phyloP scores from a whole-genome alignment of 2,888 invertebrate genomes.

The Drosophila tripunctata region DNA sequence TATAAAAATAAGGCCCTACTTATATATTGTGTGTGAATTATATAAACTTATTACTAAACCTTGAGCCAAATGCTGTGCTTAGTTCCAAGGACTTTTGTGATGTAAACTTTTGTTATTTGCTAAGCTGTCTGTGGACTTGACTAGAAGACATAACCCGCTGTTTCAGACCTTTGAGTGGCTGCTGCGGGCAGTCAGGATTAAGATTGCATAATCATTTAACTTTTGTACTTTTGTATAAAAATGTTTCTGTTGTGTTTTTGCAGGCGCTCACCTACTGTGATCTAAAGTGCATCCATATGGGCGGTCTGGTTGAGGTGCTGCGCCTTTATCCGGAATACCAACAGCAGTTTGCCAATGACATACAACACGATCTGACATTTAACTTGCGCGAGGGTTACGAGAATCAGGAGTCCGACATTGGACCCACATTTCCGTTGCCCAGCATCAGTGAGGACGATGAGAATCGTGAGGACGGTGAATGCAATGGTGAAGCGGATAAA shows the following conservation, averaged over 20 bases:
- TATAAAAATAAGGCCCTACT: background rate
- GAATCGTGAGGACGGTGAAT: conserved; percentile 91
- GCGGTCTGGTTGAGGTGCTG: conserved; percentile 94
- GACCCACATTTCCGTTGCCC: conserved; percentile 88
- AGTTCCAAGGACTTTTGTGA: background rate
- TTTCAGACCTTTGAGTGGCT: background rate
- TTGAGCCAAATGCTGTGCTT: background rate
- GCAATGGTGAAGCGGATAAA: conserved; percentile 97
- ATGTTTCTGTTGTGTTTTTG: background rate
- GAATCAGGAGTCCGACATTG: conserved; percentile 87
- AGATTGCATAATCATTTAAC: conserved; percentile 57
- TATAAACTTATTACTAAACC: background rate
- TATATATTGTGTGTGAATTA: background rate
- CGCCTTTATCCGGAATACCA: conserved; percentile 97
- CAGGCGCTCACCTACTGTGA: conserved; percentile 97
- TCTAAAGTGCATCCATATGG: conserved; percentile 96
- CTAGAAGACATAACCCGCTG: conserved; percentile 31
- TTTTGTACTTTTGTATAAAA: conserved; percentile 9
- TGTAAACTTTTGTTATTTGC: too few relatives aligned
- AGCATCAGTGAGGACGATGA: conserved; percentile 98
- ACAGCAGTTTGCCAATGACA: conserved; percentile 96
- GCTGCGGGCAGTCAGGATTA: background rate
- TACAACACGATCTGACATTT: conserved; percentile 97
- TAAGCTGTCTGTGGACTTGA: background rate
- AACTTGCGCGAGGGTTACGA: conserved; percentile 97